Evolutionary conservation across 2,113 vertebrate genomes (phyloP), one percentile per base, ranked within the genome.

Genomic region (Lepus europaeus): DNA sequence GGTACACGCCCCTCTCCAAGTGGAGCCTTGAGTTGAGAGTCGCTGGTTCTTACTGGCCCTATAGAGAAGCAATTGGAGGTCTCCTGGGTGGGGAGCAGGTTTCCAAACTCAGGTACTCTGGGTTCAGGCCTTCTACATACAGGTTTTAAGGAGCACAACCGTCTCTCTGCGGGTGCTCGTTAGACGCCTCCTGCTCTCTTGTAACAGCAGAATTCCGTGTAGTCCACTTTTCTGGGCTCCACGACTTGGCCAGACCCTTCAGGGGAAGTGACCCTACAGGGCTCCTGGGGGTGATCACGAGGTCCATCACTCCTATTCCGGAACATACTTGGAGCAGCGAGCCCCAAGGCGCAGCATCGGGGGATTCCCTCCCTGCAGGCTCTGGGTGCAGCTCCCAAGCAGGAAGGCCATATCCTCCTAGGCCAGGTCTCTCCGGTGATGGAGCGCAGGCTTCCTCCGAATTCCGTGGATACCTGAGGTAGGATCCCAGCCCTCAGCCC

Each of bases 401-500:
- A 61, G 61, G 14, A 80, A 93, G 66, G 72, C 95, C 93, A 87
- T 80, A 87, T 59, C 87, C 90, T 89, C 64, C 29, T 74, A 29
- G 85, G 53, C 53, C 90, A 73, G 68, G 74, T 59, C 5, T 89
- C 19, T 3, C 25, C 31, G n/a, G 64, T 61, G 39, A 87, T 9
- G 90, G 87, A 61, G 27, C 13, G 0, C 9, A 61, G 87, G 66
- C 81, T 80, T 68, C 72, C 66, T 76, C 88, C 2, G 39, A 90
- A 82, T 66, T 86, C 94, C 89, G 19, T 72, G 91, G 69, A 91
- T 23, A 64, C 76, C 16, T 39, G 88, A 96, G 96, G 95, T 97
- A 97, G 95, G 92, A 90, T n/a, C 85, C 53, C 78, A 74, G 78
- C 79, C 14, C 11, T 10, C 29, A 89, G 9, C 10, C 29, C 17